phyloP scores from a whole-genome alignment of 92 coral and sea anemone species.

The Isaurus tuberculatus region DNA sequence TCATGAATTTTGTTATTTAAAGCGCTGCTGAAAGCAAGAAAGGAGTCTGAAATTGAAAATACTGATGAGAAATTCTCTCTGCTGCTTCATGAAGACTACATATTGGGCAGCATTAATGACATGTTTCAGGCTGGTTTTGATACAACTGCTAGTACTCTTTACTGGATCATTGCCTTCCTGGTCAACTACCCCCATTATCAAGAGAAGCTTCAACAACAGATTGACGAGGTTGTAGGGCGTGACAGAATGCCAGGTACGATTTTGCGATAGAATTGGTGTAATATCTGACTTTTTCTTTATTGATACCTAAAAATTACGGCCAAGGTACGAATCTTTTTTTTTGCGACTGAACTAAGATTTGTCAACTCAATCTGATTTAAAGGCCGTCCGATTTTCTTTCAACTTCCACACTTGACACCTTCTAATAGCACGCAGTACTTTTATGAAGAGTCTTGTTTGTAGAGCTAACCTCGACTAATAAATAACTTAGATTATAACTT shows the following conservation, averaged over 20 bases:
- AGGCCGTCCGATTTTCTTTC: too few species aligned
- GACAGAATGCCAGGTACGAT: not conserved
- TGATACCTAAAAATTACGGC: too few species aligned
- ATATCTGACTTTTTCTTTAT: too few species aligned
- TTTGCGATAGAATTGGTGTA: not conserved
- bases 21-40: not conserved
- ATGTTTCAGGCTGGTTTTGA: conserved; percentile 12
- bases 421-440: too few species aligned
- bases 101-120: not conserved
- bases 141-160: conserved; percentile 25
- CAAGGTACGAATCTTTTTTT: too few species aligned
- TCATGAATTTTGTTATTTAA: too few species aligned
- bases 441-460: too few species aligned
- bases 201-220: not conserved
- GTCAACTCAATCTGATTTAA: too few species aligned
- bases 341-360: too few species aligned
- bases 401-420: too few species aligned
- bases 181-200: conserved; percentile 25
- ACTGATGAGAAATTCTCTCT: not conserved
- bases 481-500: too few species aligned
- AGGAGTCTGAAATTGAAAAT: not conserved
- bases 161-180: conserved; percentile 26
- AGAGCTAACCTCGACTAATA: too few species aligned
- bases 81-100: not conserved
- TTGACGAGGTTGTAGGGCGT: conserved; percentile 2